Evolutionary conservation across 2,113 vertebrate genomes (phyloP).

Genomic region (Sapayoa aenigma): DNA sequence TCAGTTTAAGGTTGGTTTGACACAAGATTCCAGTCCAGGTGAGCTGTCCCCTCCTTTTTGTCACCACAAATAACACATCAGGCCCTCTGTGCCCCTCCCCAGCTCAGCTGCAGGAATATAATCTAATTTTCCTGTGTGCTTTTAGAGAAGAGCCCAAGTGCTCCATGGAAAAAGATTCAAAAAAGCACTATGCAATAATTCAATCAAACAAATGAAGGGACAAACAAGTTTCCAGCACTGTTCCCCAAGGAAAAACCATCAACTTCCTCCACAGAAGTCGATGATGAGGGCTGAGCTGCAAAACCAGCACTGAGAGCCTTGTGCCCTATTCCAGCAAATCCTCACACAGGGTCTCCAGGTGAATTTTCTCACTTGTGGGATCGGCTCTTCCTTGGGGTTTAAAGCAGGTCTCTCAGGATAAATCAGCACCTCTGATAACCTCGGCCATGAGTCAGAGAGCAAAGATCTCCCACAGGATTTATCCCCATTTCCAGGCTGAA

Average conservation of each 20-base stretch:
- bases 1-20: not conserved
- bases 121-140: not conserved
- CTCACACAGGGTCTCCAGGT: not conserved
- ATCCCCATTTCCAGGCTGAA: not conserved
- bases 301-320: not conserved
- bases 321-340: not conserved
- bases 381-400: not conserved
- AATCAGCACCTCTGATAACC: accelerated
- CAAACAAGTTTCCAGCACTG: not conserved
- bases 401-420: not conserved
- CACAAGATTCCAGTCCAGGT: not conserved
- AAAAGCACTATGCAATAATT: not conserved
- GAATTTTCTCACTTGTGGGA: not conserved
- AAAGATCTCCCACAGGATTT: not conserved
- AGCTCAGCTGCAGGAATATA: accelerated
- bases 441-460: accelerated
- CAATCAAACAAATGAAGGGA: not conserved
- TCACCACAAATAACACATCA: not conserved
- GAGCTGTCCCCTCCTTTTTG: not conserved
- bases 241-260: not conserved
- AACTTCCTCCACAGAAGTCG: not conserved
- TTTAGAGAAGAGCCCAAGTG: not conserved
- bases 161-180: not conserved
- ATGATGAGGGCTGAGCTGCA: not conserved
- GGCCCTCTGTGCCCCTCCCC: not conserved